These are phyloP conservation scores for Cerastis leucographa DNA, from an alignment of 2,888 invertebrate species.

Conservation along the genomic window DNA sequence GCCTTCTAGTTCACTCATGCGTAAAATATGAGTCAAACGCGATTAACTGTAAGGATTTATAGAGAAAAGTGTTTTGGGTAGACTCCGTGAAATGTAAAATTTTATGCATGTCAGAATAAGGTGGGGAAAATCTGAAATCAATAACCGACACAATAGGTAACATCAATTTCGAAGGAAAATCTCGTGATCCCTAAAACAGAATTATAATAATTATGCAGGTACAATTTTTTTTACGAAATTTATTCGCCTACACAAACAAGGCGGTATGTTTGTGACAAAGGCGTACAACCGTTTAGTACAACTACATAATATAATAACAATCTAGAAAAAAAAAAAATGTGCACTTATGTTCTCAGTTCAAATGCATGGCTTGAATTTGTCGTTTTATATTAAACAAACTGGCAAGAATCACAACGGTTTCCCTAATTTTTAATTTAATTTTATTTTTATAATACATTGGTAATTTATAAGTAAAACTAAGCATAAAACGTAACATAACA, in stretches of 20 bases:
- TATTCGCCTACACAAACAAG: neutral
- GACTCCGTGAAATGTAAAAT: conserved; percentile 17
- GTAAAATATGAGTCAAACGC: conserved; percentile 52
- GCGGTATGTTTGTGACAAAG: too few species aligned
- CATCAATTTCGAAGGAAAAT: neutral
- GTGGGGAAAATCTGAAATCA: neutral
- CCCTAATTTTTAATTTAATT: too few species aligned
- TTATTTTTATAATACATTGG: too few species aligned
- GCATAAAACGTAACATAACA: too few species aligned
- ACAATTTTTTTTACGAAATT: neutral
- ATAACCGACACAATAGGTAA: neutral
- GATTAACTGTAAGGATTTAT: conserved; percentile 50
- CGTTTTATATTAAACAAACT: too few species aligned
- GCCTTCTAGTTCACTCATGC: conserved; percentile 44
- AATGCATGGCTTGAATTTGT: too few species aligned
- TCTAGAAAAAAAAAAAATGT: too few species aligned
- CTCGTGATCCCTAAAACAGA: neutral
- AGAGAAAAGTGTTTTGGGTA: conserved; percentile 38
- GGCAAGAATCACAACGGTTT: neutral
- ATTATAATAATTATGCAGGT: neutral
- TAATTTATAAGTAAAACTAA: too few species aligned
- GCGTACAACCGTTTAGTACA: too few species aligned
- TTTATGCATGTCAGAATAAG: conserved; percentile 6
- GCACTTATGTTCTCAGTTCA: too few species aligned
- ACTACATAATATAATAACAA: too few species aligned